Base-by-base conservation (phyloP, 2,888 invertebrate species). In the Carcina quercana region DNA sequence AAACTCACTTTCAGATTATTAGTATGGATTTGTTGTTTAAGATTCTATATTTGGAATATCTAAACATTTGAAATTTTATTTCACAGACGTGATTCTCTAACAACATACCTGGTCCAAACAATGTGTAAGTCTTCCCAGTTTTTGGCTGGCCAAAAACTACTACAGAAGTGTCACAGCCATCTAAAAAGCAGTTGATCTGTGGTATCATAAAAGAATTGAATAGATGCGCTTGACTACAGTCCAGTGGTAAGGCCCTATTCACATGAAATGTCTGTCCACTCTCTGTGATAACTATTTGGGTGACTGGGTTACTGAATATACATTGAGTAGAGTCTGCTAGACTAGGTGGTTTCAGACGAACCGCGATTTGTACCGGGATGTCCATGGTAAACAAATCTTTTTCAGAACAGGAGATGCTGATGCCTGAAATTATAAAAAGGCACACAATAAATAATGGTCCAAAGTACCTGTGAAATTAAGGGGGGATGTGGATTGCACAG, bases 81-180 rank as follows among this genome's bases (percentile, higher is more conserved):
- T n/a, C n/a, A n/a, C n/a, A n/a, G n/a, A n/a, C n/a, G n/a, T n/a
- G n/a, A n/a, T n/a, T n/a, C n/a, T n/a, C n/a, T n/a, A 26, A 24
- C 12, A 25, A 10, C n/a, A 27, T 82, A 48, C 90, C 91, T 49
- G 90, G 88, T 0, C 92, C 92, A 69, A 90, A 87, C 17, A 92
- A 67, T 1, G 91, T 90, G 53, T 91, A 91, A 2, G 89, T 90
- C 71, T 92, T 92, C 10, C 92, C 92, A 30, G 89, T 88, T 19
- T 80, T 85, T 6, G 76, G 71, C 59, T 92, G 90, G 0, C 91
- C 91, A 53, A 89, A 87, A 14, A 89, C 86, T 6, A 91, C 89
- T 22, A 91, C 86, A 1, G 91, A 91, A n/a, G 91, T 89, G 71
- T 91, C 91, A 57, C 90, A 91, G 12, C 92, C 92, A 68, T 91